Evolutionary conservation across 2,113 vertebrate species (phyloP), one percentile per base, ranked within the genome.

Genomic region (Grammomys dolichurus): DNA sequence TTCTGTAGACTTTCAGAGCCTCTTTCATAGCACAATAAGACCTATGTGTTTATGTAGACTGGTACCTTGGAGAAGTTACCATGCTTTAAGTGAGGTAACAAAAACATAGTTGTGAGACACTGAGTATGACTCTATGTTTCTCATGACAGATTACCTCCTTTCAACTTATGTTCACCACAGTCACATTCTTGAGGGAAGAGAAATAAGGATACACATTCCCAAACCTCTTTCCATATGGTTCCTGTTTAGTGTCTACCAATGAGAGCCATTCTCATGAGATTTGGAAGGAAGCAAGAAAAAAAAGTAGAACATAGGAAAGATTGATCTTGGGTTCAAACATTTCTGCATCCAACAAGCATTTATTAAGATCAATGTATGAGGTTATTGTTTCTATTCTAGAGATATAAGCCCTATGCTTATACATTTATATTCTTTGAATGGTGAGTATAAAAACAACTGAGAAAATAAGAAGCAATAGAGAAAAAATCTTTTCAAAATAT

Each of bases 171-270:
- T 76, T 96, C 28, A 90, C 58, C 12, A 81, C 67, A 48, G 88
- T 67, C 60, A 87, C 63, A 31, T 87, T 91, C 51, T 78, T 73
- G 89, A 88, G 84, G 54, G 13, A 75, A 69, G 10, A 91, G 77
- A 89, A 92, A 76, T 43, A 72, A 76, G 19, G 56, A 90, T 63
- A 2, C 17, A 7, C 20, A 48, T 78, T 77, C 76, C 36, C 31
- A 51, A 31, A 51, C 46, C 17, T 6, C 26, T 87, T 51, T 48
- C 80, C 92, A 84, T 94, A 76, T 96, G 86, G 95, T 92, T 97
- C 63, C 78, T 93, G 63, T 96, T 96, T 94, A 76, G 67, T 51
- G 19, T 75, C 77, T 89, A 87, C 86, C 72, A 46, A 14, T 19
- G 90, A 58, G 80, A 92, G 60, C 17, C 33, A 67, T 69, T 88